Evolutionary conservation across 2,888 invertebrate genomes (phyloP).

Genomic region (Keiferia lycopersicella): DNA sequence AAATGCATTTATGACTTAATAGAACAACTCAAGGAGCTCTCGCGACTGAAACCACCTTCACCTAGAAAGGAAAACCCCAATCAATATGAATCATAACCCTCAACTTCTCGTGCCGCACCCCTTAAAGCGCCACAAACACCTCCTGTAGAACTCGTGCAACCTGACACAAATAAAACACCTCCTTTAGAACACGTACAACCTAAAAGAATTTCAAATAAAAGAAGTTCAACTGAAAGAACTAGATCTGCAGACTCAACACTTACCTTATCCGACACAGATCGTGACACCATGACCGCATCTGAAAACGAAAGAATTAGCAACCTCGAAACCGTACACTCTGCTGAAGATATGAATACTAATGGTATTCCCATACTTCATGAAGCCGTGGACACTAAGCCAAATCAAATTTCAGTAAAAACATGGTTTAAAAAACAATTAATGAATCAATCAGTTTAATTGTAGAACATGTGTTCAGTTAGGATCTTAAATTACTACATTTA

Average conservation of each 20-base stretch:
- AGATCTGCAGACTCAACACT: background rate
- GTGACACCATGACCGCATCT: background rate
- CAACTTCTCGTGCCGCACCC: too few species aligned
- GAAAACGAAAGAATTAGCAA: background rate
- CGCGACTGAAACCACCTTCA: background rate
- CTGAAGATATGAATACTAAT: constrained; percentile 26
- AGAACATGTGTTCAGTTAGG: too few species aligned
- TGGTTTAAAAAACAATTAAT: constrained; percentile 40
- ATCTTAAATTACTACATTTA: too few species aligned
- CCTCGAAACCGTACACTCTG: constrained; percentile 27
- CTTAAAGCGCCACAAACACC: too few species aligned
- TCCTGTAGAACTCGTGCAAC: too few species aligned
- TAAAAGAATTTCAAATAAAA: too few species aligned
- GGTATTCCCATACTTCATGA: constrained; percentile 42
- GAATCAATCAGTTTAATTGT: too few species aligned
- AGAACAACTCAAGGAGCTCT: background rate
- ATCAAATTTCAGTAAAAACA: constrained; percentile 38
- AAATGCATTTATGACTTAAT: constrained; percentile 1
- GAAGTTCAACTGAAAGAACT: too few species aligned
- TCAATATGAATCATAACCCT: too few species aligned
- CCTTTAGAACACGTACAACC: too few species aligned
- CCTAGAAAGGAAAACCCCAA: too few species aligned
- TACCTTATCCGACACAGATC: background rate
- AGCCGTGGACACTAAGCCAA: constrained; percentile 43
- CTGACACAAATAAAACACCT: too few species aligned